phyloP scores from a whole-genome alignment of 1,140 invertebrate genomes.

The Papilio xuthus region DNA sequence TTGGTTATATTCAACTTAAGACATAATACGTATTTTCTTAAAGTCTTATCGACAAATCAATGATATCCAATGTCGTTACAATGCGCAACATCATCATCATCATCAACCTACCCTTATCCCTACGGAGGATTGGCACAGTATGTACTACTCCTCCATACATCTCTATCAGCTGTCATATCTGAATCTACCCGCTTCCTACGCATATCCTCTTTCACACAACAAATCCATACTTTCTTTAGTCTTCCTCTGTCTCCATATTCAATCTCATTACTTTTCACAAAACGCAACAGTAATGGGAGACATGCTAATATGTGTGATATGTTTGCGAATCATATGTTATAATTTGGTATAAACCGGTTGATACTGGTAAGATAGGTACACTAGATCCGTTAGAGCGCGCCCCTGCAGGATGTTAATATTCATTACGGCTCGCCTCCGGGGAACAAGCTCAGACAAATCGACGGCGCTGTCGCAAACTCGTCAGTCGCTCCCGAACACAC shows the following conservation, averaged over 20 bases:
- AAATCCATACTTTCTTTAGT: too few relatives aligned
- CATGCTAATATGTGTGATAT: not conserved
- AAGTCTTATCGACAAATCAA: not conserved
- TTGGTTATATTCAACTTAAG: not conserved
- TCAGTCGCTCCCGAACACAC: slow-evolving; percentile 41
- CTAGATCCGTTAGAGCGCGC: slow-evolving; percentile 37
- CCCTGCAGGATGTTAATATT: slow-evolving; percentile 61
- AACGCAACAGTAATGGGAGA: not conserved
- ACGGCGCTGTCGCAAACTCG: slow-evolving; percentile 53
- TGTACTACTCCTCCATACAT: too few relatives aligned
- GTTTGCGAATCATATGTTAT: slow-evolving; percentile 4
- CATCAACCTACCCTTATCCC: too few relatives aligned
- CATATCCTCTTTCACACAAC: too few relatives aligned
- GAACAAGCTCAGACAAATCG: slow-evolving; percentile 58
- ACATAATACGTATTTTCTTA: not conserved
- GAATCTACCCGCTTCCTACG: too few relatives aligned
- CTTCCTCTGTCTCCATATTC: too few relatives aligned
- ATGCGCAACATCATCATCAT: not conserved
- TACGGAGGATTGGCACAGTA: too few relatives aligned
- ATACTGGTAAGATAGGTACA: slow-evolving; percentile 28
- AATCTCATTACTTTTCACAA: too few relatives aligned
- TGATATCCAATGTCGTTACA: too few relatives aligned
- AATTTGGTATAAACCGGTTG: slow-evolving; percentile 33
- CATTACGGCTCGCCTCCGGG: slow-evolving; percentile 57
- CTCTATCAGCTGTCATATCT: too few relatives aligned